Evolutionary conservation across 2,888 invertebrate species (phyloP).

Genomic region (Strigamia transsilvanica): DNA sequence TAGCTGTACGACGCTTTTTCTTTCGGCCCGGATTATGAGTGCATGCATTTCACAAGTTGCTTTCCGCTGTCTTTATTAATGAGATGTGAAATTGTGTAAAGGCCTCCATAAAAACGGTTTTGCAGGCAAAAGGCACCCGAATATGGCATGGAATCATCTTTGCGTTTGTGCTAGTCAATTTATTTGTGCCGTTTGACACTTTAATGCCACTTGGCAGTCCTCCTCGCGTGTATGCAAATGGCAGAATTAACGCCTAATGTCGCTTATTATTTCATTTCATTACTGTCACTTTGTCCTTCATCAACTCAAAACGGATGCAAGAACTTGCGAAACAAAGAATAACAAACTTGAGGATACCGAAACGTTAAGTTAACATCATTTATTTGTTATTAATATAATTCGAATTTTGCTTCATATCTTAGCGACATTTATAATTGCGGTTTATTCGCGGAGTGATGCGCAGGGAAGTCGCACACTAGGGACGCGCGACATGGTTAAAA

Average conservation of each 20-base stretch:
- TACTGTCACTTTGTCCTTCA: background rate
- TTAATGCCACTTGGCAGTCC: background rate
- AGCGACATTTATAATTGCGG: no score
- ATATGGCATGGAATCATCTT: conserved; percentile 1
- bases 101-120: conserved; percentile 11
- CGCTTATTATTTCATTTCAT: background rate
- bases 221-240: conserved; percentile 7
- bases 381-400: no score
- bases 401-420: no score
- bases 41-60: background rate
- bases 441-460: no score
- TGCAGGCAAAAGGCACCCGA: background rate
- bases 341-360: no score
- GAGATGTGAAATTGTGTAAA: conserved; percentile 3
- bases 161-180: background rate
- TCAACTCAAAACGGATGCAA: no score
- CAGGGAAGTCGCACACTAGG: no score
- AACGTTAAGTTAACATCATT: no score
- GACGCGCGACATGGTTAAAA: no score
- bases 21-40: background rate
- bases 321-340: no score
- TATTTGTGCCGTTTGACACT: conserved; percentile 24
- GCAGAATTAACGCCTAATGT: background rate
- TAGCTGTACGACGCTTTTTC: conserved; percentile 20
- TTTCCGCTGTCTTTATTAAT: background rate